Base-by-base conservation (phyloP, 2,113 vertebrate species). In the Tenrec ecaudatus region DNA sequence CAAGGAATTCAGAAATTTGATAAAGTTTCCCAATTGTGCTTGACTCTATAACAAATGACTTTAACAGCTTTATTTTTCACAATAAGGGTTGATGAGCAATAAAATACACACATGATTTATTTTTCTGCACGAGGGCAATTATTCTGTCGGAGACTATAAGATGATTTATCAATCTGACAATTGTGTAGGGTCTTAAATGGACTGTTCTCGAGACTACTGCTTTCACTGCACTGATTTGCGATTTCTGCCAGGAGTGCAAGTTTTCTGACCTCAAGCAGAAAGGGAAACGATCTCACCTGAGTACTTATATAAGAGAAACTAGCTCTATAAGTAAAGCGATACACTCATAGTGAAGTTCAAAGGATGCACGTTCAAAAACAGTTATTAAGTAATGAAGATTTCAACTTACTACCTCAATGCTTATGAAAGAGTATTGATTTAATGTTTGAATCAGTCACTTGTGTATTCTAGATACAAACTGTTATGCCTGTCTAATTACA, bases 1-100 rank as follows among this genome's bases (percentile, higher is more conserved):
- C 58, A 40, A 80, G 14, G n/a, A 87, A 69, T 20, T 22, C 43
- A 20, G 15, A 3, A 69, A 88, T 83, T 77, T 43, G 27, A 53
- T 81, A 81, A 43, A 43, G 47, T 23, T 84, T 27, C 82, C 71
- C 31, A 81, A 80, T 31, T 57, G 40, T 86, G 40, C 38, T 62
- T 19, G 57, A 6, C 3, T 90, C 29, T 47, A 5, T n/a, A n/a
- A 43, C 83, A 80, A 88, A 25, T 60, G 23, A 68, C 19, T 7
- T 69, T 89, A 76, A n/a, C 33, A 27, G 23, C 40, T 33, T 12
- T 89, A 16, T 57, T 76, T 40, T 33, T 89, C 60, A 33, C 40
- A 85, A 57, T 90, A 81, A 31, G 88, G 93, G 29, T 82, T 75
- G 57, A 82, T 23, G 73, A 93, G 40, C 82, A 40, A 81, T 81